phyloP scores from a whole-genome alignment of 2,113 vertebrate species.

The Spilogale gracilis region DNA sequence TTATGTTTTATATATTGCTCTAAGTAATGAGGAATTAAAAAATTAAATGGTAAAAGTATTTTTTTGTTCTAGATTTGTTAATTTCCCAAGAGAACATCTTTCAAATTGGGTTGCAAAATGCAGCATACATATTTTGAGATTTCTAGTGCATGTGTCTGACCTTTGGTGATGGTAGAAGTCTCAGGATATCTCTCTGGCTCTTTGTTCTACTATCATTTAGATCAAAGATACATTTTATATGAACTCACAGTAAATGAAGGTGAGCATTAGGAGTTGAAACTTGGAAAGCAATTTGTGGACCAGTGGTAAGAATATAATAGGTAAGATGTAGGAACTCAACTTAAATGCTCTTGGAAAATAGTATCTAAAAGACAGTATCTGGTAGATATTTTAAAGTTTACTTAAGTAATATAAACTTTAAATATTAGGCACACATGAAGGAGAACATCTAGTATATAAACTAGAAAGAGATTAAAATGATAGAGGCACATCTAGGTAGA shows the following conservation, averaged over 20 bases:
- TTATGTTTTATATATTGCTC: neutral
- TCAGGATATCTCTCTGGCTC: neutral
- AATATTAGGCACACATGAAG: neutral
- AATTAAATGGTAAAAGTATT: neutral
- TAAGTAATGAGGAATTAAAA: constrained; percentile 23
- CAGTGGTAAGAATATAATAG: neutral
- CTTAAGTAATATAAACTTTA: neutral
- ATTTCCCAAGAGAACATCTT: constrained; percentile 23
- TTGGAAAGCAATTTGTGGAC: neutral
- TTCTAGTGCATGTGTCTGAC: neutral
- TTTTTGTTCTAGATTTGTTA: neutral
- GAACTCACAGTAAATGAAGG: neutral
- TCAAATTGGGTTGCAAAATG: neutral
- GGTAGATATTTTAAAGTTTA: constrained; percentile 1
- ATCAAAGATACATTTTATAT: neutral
- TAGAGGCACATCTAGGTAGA: neutral
- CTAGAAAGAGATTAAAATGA: neutral
- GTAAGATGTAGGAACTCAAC: neutral
- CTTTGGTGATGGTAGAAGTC: neutral
- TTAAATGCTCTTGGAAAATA: constrained; percentile 43
- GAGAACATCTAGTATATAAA: neutral
- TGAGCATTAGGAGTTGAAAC: neutral
- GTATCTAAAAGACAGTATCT: neutral
- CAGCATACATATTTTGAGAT: neutral
- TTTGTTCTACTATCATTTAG: neutral